Percentiles rank a stretch among this genome's conserved stretches.
Conservation (phyloP, 2,888 invertebrate genomes). For the Ormia ochracea region DNA sequence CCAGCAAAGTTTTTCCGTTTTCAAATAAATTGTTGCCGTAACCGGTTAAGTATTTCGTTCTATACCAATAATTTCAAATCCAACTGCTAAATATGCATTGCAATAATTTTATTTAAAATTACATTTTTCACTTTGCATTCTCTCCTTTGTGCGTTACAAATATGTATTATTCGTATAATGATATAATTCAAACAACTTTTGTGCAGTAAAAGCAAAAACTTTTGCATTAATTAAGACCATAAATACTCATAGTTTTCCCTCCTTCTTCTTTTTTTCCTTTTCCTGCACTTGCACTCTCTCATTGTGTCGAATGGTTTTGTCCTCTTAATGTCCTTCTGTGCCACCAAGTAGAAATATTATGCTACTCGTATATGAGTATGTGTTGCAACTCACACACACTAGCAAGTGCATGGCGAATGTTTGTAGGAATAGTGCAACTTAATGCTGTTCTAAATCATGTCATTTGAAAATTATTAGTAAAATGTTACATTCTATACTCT, state of each 20-base stretch:
- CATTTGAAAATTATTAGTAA: conserved; percentile 38
- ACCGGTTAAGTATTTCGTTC: background rate
- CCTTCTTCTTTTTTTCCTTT: background rate
- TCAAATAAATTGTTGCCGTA: background rate
- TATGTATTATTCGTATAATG: background rate
- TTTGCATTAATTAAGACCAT: conserved; percentile 58
- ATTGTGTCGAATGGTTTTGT: background rate
- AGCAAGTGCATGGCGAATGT: background rate
- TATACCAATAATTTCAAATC: background rate
- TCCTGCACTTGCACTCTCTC: background rate
- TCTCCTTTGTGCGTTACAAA: background rate
- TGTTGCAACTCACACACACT: too few species aligned
- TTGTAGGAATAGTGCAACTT: background rate
- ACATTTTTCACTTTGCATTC: conserved; percentile 5
- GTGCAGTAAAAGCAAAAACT: conserved; percentile 38
- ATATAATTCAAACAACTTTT: conserved; percentile 48
- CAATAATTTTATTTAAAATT: conserved; percentile 38
- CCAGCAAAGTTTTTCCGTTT: background rate
- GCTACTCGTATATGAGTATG: background rate
- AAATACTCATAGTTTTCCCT: conserved; percentile 41
- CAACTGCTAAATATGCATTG: conserved; percentile 3
- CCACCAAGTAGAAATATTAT: background rate
- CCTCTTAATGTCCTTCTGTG: conserved; percentile 36
- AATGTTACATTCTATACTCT: conserved; percentile 1
- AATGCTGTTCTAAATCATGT: conserved; percentile 35